A percentile compares a stretch with the other conserved stretches of the same genome.
phyloP scores from a whole-genome alignment of 1,140 invertebrate species.

The Hermetia illucens region DNA sequence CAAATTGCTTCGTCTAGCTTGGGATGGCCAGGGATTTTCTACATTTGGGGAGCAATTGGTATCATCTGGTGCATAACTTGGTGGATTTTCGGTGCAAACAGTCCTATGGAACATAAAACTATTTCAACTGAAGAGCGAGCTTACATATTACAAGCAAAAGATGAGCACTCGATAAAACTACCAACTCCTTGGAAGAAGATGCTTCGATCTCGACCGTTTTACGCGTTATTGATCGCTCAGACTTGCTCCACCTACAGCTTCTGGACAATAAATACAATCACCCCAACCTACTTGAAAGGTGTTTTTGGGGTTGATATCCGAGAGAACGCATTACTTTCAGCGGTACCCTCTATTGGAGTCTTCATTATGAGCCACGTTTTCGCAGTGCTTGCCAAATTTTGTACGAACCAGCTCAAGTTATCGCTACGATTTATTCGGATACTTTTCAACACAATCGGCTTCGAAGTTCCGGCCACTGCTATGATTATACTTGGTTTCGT shows the following conservation, averaged over 20 bases:
- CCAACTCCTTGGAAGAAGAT: slow-evolving; percentile 53
- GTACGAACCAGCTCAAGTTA: slow-evolving; percentile 36
- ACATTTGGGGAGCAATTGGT: slow-evolving; percentile 49
- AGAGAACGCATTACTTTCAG: slow-evolving; percentile 47
- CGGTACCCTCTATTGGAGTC: slow-evolving; percentile 59
- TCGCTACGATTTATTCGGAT: slow-evolving; percentile 39
- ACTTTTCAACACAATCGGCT: slow-evolving; percentile 43
- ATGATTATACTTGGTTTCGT: slow-evolving; percentile 42
- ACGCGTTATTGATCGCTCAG: slow-evolving; percentile 64
- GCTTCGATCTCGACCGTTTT: slow-evolving; percentile 57
- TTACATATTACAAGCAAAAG: slow-evolving; percentile 38
- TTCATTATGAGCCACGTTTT: slow-evolving; percentile 47
- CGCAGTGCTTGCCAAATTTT: slow-evolving; percentile 42
- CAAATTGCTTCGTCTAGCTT: slow-evolving; percentile 40
- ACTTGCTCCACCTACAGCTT: no score
- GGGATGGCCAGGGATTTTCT: slow-evolving; percentile 70
- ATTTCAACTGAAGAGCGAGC: slow-evolving; percentile 43
- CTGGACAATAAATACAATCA: no score
- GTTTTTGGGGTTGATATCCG: slow-evolving; percentile 63
- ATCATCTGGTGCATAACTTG: slow-evolving; percentile 46
- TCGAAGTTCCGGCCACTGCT: slow-evolving; percentile 37
- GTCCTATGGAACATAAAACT: slow-evolving; percentile 40
- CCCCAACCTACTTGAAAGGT: slow-evolving; percentile 73
- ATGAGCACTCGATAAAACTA: neutral
- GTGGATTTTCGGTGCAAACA: slow-evolving; percentile 45